These are phyloP conservation scores for Gobiocypris rarus DNA, from an alignment of 2,113 vertebrate species.

Conservation along the genomic window DNA sequence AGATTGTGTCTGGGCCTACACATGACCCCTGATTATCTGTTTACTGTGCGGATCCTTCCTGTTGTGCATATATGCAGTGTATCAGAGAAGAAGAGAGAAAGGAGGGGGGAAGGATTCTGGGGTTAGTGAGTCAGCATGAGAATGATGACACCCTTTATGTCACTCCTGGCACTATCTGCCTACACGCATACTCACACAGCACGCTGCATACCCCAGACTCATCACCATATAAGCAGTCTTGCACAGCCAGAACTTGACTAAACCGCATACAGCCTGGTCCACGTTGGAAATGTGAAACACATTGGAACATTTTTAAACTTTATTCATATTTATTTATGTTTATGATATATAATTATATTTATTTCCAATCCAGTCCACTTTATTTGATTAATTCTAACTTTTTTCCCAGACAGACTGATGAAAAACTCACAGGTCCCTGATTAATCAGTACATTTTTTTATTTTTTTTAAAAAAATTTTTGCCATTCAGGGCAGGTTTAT, in stretches of 20 bases:
- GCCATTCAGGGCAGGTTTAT: neutral
- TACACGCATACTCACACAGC: constrained; percentile 30
- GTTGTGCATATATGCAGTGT: constrained; percentile 31
- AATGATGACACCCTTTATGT: constrained; percentile 48
- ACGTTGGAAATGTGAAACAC: neutral
- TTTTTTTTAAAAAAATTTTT: no score
- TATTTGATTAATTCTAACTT: neutral
- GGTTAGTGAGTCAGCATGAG: constrained; percentile 68
- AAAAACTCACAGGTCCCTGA: neutral
- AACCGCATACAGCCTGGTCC: neutral
- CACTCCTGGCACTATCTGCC: constrained; percentile 20
- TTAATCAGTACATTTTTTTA: no score
- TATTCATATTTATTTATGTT: neutral
- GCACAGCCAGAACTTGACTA: constrained; percentile 21
- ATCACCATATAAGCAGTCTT: constrained; percentile 37
- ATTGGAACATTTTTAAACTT: no score
- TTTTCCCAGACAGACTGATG: neutral
- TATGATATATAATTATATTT: neutral
- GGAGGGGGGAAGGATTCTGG: constrained; percentile 54
- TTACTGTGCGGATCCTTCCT: constrained; percentile 48
- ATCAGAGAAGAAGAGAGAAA: neutral
- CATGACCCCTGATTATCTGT: constrained; percentile 29
- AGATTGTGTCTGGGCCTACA: constrained; percentile 17
- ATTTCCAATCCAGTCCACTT: no score
- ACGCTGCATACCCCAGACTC: constrained; percentile 18